Conservation (phyloP, 2,888 invertebrate genomes). For the Sinohyriopsis cumingii region DNA sequence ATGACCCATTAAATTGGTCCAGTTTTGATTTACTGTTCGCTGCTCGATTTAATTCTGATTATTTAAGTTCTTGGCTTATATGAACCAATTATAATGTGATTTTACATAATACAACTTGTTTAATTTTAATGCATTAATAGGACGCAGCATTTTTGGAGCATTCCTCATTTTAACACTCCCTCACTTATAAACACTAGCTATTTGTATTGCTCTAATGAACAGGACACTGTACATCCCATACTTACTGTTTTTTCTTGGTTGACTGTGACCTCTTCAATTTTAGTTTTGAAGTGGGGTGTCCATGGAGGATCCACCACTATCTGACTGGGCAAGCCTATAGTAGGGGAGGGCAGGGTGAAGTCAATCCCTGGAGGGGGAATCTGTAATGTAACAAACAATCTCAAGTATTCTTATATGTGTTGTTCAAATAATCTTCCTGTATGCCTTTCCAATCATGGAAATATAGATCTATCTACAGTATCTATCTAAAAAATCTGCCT, state of each 20-base stretch:
- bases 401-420: neutral
- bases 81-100: no score
- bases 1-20: no score
- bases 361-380: constrained; percentile 93
- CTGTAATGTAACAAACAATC: neutral
- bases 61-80: no score
- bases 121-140: no score
- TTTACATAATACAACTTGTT: no score
- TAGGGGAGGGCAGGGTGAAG: constrained; percentile 98
- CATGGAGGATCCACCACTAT: constrained; percentile 99
- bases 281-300: constrained; percentile 98
- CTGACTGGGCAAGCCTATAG: constrained; percentile 88
- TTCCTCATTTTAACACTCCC: no score
- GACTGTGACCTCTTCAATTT: constrained; percentile 98
- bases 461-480: neutral
- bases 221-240: neutral
- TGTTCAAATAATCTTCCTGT: neutral
- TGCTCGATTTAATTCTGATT: no score
- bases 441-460: neutral
- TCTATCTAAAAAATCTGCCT: no score
- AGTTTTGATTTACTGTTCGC: no score
- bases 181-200: no score
- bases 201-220: no score
- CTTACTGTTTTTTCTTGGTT: constrained; percentile 88
- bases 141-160: no score